These are phyloP conservation scores for Melipona quadrifasciata DNA, from an alignment of 1,140 invertebrate species.

Conservation along the genomic window DNA sequence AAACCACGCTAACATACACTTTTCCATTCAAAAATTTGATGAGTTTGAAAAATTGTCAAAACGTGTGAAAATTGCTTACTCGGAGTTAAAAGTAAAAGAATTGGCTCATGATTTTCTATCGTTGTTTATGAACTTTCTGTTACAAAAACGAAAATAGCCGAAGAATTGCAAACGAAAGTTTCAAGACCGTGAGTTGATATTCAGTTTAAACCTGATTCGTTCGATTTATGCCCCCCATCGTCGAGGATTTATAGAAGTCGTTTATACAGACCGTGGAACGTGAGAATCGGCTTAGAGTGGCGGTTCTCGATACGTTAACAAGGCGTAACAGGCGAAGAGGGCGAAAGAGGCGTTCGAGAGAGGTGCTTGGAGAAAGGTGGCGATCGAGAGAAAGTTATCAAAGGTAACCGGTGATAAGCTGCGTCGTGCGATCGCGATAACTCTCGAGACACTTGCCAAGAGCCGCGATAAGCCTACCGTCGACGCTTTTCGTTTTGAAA, in stretches of 20 bases:
- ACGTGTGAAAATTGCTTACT: no score
- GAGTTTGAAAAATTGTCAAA: no score
- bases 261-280: neutral
- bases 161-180: no score
- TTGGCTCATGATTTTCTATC: no score
- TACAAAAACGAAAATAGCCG: no score
- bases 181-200: neutral
- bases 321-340: neutral
- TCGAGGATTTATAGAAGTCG: neutral
- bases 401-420: conserved; percentile 2
- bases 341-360: neutral
- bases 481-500: conserved; percentile 2
- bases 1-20: neutral
- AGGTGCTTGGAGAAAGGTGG: neutral
- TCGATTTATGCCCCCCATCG: neutral
- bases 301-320: neutral
- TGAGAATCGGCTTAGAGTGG: neutral
- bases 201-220: neutral
- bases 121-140: no score
- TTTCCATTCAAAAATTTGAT: neutral
- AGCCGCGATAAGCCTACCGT: conserved; percentile 33
- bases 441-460: conserved; percentile 2
- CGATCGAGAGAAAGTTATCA: neutral
- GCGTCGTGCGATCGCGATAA: conserved; percentile 7
- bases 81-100: no score